These are phyloP conservation scores for Sipha flava DNA, from an alignment of 1,140 invertebrate species.

Conservation along the genomic window DNA sequence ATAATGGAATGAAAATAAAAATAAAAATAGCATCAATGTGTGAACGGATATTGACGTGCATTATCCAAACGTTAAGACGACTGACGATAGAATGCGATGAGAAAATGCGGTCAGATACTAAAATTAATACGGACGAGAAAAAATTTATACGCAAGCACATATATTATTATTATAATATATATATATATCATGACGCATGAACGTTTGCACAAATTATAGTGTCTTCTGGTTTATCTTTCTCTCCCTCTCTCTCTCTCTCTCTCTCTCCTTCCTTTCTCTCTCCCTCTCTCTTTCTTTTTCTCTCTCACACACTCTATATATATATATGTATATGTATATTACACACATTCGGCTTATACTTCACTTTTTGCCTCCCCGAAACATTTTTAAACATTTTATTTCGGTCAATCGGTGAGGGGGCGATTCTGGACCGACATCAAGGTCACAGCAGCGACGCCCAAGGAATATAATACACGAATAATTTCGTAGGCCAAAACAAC, in stretches of 20 bases:
- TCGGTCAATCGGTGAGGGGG: slow-evolving; percentile 12
- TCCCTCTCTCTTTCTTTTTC: no score
- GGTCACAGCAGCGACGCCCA: neutral
- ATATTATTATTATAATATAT: no score
- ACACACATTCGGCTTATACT: no score
- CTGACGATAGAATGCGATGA: neutral
- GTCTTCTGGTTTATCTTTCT: neutral
- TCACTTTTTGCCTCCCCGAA: neutral
- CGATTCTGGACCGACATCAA: slow-evolving; percentile 26
- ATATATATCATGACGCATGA: slow-evolving; percentile 9
- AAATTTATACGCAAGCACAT: neutral
- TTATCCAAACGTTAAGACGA: no score
- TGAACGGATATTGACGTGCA: no score
- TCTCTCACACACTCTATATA: no score
- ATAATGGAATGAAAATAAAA: no score
- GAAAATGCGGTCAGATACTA: slow-evolving; percentile 1
- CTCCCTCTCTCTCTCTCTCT: neutral
- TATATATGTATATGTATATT: no score
- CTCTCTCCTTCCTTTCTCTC: neutral
- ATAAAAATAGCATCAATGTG: no score
- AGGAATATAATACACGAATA: neutral
- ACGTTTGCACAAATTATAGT: neutral
- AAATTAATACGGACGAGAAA: neutral
- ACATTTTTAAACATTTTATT: slow-evolving; percentile 13
- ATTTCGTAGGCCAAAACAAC: neutral